Percentiles rank a stretch among this genome's conserved stretches.
phyloP scores from a whole-genome alignment of 2,888 invertebrate genomes.

The Sympetrum striolatum region DNA sequence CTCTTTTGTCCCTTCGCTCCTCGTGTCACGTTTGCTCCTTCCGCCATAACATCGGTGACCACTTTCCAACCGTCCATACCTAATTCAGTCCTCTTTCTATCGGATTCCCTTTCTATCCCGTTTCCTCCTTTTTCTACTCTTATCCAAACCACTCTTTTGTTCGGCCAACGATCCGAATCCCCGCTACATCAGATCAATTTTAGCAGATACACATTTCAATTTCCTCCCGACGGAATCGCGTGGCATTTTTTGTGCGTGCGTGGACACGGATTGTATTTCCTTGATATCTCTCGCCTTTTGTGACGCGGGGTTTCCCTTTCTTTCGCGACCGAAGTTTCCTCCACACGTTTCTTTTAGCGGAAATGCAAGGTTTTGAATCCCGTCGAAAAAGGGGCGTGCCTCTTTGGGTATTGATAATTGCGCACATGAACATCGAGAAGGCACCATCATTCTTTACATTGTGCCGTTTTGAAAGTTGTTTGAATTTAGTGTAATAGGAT shows the following conservation, averaged over 20 bases:
- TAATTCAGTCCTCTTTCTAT: neutral
- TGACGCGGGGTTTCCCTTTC: too few relatives aligned
- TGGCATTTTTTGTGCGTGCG: neutral
- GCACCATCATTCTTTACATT: too few relatives aligned
- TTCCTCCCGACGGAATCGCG: neutral
- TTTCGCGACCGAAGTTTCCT: too few relatives aligned
- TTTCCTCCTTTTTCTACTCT: too few relatives aligned
- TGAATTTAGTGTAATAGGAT: too few relatives aligned
- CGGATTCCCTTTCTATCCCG: neutral
- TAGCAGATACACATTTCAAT: neutral
- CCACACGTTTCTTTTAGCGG: too few relatives aligned
- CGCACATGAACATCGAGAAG: too few relatives aligned
- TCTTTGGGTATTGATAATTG: too few relatives aligned
- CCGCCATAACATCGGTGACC: neutral
- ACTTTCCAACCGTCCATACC: neutral
- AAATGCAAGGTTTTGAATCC: too few relatives aligned
- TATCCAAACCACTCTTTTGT: neutral
- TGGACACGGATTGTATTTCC: neutral
- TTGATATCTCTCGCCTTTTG: neutral
- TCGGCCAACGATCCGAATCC: neutral
- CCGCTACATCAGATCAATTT: neutral
- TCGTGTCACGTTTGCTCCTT: neutral
- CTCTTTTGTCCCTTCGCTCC: neutral
- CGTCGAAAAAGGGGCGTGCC: too few relatives aligned
- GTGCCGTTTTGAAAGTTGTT: too few relatives aligned